phyloP scores from a whole-genome alignment of 2,888 invertebrate species.

The Ariolimax columbianus region DNA sequence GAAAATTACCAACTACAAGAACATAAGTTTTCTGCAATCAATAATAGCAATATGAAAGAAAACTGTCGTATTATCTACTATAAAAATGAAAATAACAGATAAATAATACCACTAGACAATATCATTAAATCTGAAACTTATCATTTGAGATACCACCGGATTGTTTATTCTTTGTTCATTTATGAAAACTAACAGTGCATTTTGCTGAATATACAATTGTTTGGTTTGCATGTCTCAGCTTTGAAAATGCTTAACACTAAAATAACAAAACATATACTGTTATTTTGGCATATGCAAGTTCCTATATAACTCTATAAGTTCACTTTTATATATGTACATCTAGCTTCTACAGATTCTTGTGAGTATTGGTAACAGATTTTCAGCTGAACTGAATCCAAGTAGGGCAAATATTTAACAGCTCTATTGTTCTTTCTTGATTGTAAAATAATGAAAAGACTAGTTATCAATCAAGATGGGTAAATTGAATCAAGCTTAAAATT shows the following conservation, averaged over 20 bases:
- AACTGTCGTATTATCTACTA: constrained; percentile 5
- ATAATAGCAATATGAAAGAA: constrained; percentile 33
- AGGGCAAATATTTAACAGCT: too few relatives aligned
- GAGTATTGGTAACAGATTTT: too few relatives aligned
- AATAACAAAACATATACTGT: too few relatives aligned
- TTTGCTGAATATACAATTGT: not conserved
- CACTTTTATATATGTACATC: too few relatives aligned
- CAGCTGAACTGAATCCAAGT: too few relatives aligned
- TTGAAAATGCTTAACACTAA: not conserved
- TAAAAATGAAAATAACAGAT: not conserved
- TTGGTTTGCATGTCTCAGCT: not conserved
- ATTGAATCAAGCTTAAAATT: too few relatives aligned
- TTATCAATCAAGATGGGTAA: too few relatives aligned
- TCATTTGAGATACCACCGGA: not conserved
- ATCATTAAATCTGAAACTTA: not conserved
- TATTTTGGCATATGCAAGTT: too few relatives aligned
- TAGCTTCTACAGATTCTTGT: too few relatives aligned
- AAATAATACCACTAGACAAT: constrained; percentile 29
- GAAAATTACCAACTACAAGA: not conserved
- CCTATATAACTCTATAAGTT: too few relatives aligned
- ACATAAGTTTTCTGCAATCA: not conserved
- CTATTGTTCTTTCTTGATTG: too few relatives aligned
- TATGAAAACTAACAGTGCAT: not conserved
- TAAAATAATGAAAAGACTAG: not conserved
- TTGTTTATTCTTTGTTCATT: not conserved